phyloP scores from a whole-genome alignment of 64 coral and sea anemone genomes.

The Stichodactyla helianthus region DNA sequence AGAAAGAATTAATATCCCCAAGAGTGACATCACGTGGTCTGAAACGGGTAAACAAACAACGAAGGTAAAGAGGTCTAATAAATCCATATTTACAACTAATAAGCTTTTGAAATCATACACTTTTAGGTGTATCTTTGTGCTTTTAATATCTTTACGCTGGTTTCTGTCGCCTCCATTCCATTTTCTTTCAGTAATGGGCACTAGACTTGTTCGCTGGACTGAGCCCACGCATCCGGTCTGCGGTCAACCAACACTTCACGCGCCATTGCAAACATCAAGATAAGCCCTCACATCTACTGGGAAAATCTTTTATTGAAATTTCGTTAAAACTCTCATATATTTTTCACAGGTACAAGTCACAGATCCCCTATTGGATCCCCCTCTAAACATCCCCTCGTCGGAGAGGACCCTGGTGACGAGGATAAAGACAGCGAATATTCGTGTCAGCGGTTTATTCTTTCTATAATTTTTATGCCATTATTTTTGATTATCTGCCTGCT shows the following conservation, averaged over 20 bases:
- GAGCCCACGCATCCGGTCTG: not conserved
- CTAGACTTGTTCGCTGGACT: not conserved
- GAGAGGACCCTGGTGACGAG: slow-evolving; percentile 37
- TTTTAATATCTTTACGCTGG: not conserved
- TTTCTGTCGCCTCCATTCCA: not conserved
- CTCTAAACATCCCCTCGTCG: slow-evolving; percentile 31
- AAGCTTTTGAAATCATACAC: not conserved
- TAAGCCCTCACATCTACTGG: not conserved
- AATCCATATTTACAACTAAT: not conserved
- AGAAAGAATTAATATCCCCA: too few species aligned
- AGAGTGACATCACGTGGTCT: too few species aligned
- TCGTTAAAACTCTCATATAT: not conserved
- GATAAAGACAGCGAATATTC: slow-evolving; percentile 59
- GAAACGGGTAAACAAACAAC: too few species aligned
- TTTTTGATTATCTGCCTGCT: slow-evolving; percentile 63
- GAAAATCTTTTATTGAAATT: not conserved
- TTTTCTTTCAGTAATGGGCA: not conserved
- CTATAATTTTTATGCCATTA: slow-evolving; percentile 60
- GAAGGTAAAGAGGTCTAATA: too few species aligned
- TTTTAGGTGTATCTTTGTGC: not conserved
- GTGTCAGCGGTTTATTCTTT: slow-evolving; percentile 70
- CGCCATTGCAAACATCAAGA: not conserved
- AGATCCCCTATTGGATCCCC: slow-evolving; percentile 27
- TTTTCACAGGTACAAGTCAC: not conserved
- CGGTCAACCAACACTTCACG: not conserved